Evolutionary conservation across 2,888 invertebrate genomes (phyloP).

Genomic region (Dendrolimus houi): DNA sequence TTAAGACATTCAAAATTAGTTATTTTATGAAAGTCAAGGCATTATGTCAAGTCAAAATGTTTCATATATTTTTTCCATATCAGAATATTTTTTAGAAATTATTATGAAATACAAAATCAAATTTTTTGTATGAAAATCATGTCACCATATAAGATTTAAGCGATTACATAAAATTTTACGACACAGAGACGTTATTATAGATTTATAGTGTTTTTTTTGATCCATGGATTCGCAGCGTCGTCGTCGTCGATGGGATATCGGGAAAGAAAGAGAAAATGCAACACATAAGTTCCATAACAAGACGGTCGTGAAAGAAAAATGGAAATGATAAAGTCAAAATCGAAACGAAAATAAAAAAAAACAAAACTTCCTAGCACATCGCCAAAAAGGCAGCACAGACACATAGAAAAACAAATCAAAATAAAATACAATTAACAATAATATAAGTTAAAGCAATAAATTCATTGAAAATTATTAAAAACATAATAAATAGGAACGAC

Average conservation of each 20-base stretch:
- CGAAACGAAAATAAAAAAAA: slow-evolving; percentile 11
- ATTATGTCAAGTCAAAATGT: too few relatives aligned
- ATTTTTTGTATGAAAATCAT: too few relatives aligned
- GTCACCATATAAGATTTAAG: too few relatives aligned
- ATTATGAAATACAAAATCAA: too few relatives aligned
- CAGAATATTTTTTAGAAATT: too few relatives aligned
- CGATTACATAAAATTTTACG: too few relatives aligned
- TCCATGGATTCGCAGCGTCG: neutral
- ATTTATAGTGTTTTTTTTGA: neutral
- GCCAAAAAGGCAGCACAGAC: slow-evolving; percentile 75
- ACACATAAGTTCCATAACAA: slow-evolving; percentile 52
- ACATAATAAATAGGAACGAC: slow-evolving; percentile 35
- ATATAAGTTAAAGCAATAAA: slow-evolving; percentile 6
- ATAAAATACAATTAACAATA: slow-evolving; percentile 19
- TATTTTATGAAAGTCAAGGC: too few relatives aligned
- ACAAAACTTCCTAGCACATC: slow-evolving; percentile 31
- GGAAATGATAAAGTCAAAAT: slow-evolving; percentile 17
- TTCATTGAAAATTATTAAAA: slow-evolving; percentile 8
- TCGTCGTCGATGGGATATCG: slow-evolving; percentile 39
- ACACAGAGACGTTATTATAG: too few relatives aligned
- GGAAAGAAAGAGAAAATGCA: slow-evolving; percentile 74
- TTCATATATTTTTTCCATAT: too few relatives aligned
- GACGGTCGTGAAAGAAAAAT: slow-evolving; percentile 44
- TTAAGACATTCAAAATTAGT: too few relatives aligned
- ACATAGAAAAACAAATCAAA: slow-evolving; percentile 24